These are phyloP conservation scores for Madoqua kirkii DNA, from an alignment of 2,113 vertebrate species.

Conservation along the genomic window DNA sequence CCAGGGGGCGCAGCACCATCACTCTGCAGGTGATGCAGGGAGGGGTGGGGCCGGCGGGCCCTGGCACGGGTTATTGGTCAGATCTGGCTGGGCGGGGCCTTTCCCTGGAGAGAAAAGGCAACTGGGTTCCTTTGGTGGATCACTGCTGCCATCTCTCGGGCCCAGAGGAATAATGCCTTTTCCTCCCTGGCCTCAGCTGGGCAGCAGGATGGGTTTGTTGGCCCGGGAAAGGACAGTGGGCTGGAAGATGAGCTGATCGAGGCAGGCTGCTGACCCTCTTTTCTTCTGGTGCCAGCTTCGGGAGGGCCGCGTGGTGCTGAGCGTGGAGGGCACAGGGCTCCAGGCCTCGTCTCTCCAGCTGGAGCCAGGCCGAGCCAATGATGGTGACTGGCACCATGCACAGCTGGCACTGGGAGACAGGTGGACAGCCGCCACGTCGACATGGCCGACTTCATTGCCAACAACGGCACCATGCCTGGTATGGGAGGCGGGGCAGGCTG, in stretches of 20 bases:
- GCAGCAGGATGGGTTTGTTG: neutral
- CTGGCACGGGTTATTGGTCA: neutral
- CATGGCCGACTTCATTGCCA: constrained; percentile 94
- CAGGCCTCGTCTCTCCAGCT: constrained; percentile 81
- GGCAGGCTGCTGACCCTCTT: neutral
- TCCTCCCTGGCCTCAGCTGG: neutral
- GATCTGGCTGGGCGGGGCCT: neutral
- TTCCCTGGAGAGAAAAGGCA: neutral
- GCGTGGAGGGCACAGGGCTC: constrained; percentile 83
- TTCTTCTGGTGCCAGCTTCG: constrained; percentile 75
- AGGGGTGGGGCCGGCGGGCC: constrained; percentile 58
- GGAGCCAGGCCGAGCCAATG: constrained; percentile 86
- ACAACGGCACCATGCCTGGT: constrained; percentile 95
- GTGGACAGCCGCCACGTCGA: constrained; percentile 90
- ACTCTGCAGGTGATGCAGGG: constrained; percentile 87
- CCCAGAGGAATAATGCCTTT: neutral
- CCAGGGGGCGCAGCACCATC: constrained; percentile 85
- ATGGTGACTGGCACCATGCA: constrained; percentile 91
- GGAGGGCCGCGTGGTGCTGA: constrained; percentile 85
- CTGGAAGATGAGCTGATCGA: neutral
- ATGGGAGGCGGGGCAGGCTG: neutral
- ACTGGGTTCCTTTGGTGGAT: neutral
- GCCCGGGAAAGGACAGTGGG: neutral
- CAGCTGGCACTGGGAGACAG: constrained; percentile 85
- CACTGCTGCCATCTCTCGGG: constrained; percentile 58